These are phyloP conservation scores for Gymnarchus niloticus DNA, from an alignment of 2,113 vertebrate species.

Conservation along the genomic window DNA sequence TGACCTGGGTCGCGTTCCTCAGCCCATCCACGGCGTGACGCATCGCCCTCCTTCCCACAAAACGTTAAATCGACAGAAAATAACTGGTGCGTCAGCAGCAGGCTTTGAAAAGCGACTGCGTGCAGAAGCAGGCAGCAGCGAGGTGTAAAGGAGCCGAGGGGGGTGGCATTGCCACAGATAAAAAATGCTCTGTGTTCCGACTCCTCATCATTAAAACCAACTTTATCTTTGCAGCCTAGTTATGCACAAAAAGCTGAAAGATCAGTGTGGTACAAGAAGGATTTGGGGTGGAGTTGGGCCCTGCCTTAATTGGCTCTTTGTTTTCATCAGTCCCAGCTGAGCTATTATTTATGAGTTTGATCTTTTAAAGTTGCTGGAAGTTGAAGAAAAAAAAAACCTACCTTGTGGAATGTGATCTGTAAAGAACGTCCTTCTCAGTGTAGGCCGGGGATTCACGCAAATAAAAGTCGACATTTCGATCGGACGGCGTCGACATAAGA, in stretches of 20 bases:
- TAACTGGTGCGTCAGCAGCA: background rate
- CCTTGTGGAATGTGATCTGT: constrained; percentile 27
- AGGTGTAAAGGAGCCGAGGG: constrained; percentile 21
- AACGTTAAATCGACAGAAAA: background rate
- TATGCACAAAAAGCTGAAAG: constrained; percentile 44
- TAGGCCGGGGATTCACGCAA: background rate
- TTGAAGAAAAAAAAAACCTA: constrained; percentile 36
- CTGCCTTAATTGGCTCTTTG: constrained; percentile 67
- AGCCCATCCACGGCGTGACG: background rate
- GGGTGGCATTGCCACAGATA: background rate
- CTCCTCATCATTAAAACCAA: constrained; percentile 53
- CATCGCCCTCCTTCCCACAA: background rate
- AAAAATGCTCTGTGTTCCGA: constrained; percentile 4
- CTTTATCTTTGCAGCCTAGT: constrained; percentile 40
- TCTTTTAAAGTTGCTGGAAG: constrained; percentile 52
- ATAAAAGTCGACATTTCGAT: constrained; percentile 14
- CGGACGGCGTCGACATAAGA: background rate
- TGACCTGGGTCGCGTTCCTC: background rate
- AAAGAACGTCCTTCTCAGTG: constrained; percentile 33
- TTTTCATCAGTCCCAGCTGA: constrained; percentile 59
- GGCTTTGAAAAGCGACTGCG: background rate
- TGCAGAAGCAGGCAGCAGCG: background rate
- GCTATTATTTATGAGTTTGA: constrained; percentile 67
- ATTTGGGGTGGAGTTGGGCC: background rate
- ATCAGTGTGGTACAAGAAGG: constrained; percentile 29